phyloP scores from a whole-genome alignment of 2,888 invertebrate species.

The Itoplectis maculator region DNA sequence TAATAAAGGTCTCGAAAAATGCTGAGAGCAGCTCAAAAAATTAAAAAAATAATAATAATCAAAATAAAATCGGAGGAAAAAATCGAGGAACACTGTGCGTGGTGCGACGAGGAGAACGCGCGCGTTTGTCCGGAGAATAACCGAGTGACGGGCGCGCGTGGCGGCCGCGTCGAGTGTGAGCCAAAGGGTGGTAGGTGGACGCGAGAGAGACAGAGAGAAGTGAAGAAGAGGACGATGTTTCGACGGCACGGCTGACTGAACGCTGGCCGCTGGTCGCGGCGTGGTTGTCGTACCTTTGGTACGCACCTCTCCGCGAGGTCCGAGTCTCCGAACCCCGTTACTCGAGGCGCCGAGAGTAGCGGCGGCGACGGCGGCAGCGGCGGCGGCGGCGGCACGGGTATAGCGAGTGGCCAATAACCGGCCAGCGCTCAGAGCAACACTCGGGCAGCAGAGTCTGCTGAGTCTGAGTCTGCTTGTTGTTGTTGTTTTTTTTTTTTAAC shows the following conservation, averaged over 20 bases:
- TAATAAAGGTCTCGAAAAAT: background rate
- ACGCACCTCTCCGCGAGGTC: conserved; percentile 75
- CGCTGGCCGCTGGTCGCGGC: conserved; percentile 67
- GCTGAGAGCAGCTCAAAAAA: background rate
- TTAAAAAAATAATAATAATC: background rate
- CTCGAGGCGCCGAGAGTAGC: conserved; percentile 33
- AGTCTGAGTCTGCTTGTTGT: too few relatives aligned
- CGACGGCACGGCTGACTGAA: conserved; percentile 83
- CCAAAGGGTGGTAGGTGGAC: conserved; percentile 29
- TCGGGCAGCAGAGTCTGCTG: too few relatives aligned
- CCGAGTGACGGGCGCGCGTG: conserved; percentile 25
- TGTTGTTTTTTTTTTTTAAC: too few relatives aligned
- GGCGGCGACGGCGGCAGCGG: conserved; percentile 20
- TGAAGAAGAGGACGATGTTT: conserved; percentile 79
- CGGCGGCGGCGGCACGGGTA: too few relatives aligned
- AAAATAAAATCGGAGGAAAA: background rate
- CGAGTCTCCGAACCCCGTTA: conserved; percentile 73
- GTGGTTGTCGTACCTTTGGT: conserved; percentile 73
- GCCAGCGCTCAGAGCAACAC: too few relatives aligned
- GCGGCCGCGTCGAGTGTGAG: conserved; percentile 7
- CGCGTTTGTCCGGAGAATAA: conserved; percentile 5
- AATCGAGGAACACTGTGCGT: background rate
- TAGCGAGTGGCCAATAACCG: too few relatives aligned
- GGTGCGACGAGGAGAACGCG: conserved; percentile 13
- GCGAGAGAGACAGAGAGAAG: conserved; percentile 69